Percentiles rank a stretch among this genome's conserved stretches.
These are phyloP conservation scores for Caenorhabditis sp. DNA, from an alignment of 2,888 invertebrate species.

Conservation along the genomic window DNA sequence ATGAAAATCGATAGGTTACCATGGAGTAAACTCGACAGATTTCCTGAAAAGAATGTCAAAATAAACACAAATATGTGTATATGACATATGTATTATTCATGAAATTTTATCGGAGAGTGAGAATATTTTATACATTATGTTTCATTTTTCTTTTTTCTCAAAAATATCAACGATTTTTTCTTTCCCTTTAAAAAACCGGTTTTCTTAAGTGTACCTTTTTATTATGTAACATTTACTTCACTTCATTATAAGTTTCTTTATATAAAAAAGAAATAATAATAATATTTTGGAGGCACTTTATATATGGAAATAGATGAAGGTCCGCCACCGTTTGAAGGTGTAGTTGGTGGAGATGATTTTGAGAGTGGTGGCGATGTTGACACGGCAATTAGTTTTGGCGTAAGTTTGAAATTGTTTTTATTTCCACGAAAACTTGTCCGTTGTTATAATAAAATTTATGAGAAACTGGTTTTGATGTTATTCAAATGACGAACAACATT, in stretches of 20 bases:
- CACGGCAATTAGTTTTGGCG: neutral
- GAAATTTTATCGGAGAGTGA: neutral
- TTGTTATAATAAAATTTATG: too few species aligned
- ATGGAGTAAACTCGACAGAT: neutral
- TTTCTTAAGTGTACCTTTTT: neutral
- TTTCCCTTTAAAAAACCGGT: neutral
- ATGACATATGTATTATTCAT: neutral
- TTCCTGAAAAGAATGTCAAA: neutral
- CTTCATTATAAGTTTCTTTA: neutral
- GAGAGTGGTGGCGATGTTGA: neutral
- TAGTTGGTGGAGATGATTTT: conserved; percentile 5
- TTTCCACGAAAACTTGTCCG: neutral
- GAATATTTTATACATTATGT: neutral
- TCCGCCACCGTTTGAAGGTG: conserved; percentile 26
- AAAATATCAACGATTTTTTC: too few species aligned
- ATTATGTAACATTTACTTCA: neutral
- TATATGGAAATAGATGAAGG: conserved; percentile 38
- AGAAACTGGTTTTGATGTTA: too few species aligned
- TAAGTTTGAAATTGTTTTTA: neutral
- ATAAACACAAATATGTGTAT: neutral
- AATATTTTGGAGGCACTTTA: too few species aligned
- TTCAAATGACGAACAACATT: too few species aligned
- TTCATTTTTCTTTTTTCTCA: neutral
- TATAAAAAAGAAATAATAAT: conserved; percentile 4
- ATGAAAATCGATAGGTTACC: neutral